Percentiles rank a stretch among this genome's conserved stretches.
phyloP scores from a whole-genome alignment of 2,797 vertebrate species.

The Sebastes glaucus region DNA sequence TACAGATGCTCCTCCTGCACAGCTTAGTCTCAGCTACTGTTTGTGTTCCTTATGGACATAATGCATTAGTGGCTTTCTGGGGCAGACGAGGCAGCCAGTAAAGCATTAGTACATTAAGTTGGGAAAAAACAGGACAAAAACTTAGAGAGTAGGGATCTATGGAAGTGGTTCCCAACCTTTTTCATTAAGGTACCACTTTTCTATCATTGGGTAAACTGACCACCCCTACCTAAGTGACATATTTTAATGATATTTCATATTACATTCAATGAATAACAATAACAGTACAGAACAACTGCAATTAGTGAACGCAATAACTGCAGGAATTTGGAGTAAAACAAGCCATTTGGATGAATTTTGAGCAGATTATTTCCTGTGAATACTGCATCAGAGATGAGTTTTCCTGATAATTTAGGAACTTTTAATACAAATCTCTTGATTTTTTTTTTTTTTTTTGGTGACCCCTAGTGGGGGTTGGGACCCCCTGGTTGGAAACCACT shows the following conservation, averaged over 20 bases:
- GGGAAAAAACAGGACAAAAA: neutral
- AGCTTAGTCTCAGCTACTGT: neutral
- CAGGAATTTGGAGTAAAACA: accelerated
- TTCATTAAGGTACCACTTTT: no score
- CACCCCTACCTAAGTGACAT: no score
- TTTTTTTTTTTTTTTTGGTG: neutral
- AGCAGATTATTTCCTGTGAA: no score
- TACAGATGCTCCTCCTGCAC: neutral
- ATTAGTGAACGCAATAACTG: no score
- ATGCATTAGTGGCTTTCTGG: slow-evolving; percentile 32
- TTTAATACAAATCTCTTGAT: no score
- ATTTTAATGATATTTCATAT: no score
- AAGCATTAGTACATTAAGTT: neutral
- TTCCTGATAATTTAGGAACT: no score
- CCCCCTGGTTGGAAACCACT: neutral
- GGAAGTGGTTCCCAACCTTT: no score
- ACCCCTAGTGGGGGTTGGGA: neutral
- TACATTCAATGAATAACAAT: no score
- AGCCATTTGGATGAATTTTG: no score
- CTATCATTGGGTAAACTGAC: accelerated
- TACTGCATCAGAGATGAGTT: no score
- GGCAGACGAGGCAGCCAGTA: neutral
- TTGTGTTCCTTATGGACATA: neutral
- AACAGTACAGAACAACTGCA: no score
- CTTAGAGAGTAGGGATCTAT: neutral